Evolutionary conservation across 1,140 invertebrate genomes (phyloP), one percentile per base, ranked within the genome.

Genomic region (Drosophila baimaii): DNA sequence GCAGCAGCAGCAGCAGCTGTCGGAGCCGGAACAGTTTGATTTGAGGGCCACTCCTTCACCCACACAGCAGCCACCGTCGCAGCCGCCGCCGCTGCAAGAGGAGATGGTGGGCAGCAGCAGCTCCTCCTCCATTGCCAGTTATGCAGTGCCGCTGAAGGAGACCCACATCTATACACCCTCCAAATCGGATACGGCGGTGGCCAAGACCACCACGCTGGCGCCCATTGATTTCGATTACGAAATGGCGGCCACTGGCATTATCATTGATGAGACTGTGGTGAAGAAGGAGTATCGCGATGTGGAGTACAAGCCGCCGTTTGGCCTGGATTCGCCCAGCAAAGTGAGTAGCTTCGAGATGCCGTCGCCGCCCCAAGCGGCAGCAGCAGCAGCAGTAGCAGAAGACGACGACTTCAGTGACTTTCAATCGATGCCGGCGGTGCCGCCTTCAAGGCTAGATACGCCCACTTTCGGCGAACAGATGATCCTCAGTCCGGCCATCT

Each of bases 251-350:
- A 85, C 90, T 3, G 91, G 91, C 59, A 92, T 91, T 21, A 91
- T 91, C 19, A 92, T 92, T 33, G 83, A 92, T 55, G 91, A 92
- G 59, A 92, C 83, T 21, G 91, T 92, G 47, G 89, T 92, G 12
- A 91, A 91, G 70, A 92, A 92, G 62, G 91, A 92, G 71, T 92
- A 92, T 47, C 78, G 90, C n/a, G 91, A 92, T 79, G 86, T 92
- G 39, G 91, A 91, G 59, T 92, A 92, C 55, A 90, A 92, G 49
- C 91, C 91, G 25, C 73, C 78, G 5, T 82, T 71, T 51, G 62
- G 56, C 19, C 62, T 84, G 41, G 84, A 89, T 19, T 69, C 84
- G 23, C 69, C 84, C 29, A 89, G 59, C 44, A 72, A 76, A n/a
- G 15, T 65, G 23, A 69, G 35, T 27, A 85, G 56, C 21, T 77